These are phyloP conservation scores for Spodoptera picta DNA, from an alignment of 2,888 invertebrate genomes.

Conservation along the genomic window DNA sequence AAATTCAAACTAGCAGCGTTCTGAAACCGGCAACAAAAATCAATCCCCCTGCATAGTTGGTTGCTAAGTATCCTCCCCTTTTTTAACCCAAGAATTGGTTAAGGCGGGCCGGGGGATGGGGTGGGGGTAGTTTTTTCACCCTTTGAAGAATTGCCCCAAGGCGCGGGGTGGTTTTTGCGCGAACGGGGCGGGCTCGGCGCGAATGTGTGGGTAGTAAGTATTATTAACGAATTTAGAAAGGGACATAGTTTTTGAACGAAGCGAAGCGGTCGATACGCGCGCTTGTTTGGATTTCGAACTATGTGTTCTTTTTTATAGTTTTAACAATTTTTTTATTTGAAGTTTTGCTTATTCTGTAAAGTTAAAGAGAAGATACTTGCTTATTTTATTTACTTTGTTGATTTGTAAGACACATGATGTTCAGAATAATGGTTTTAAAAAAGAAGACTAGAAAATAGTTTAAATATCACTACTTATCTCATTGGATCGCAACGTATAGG, in stretches of 20 bases:
- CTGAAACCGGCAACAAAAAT: conserved; percentile 72
- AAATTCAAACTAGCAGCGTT: conserved; percentile 59
- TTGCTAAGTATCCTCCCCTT: conserved; percentile 87
- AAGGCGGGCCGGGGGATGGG: conserved; percentile 79
- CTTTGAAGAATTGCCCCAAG: conserved; percentile 88
- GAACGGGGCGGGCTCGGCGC: conserved; percentile 65
- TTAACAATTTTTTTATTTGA: conserved; percentile 13
- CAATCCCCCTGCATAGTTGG: conserved; percentile 77
- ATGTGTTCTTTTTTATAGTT: conserved; percentile 44
- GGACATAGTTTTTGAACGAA: conserved; percentile 82
- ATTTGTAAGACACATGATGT: too few relatives aligned
- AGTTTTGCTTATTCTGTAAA: not conserved
- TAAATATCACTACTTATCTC: too few relatives aligned
- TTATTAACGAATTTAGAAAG: conserved; percentile 84
- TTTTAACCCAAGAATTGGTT: conserved; percentile 87
- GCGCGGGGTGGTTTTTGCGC: conserved; percentile 79
- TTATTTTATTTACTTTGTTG: too few relatives aligned
- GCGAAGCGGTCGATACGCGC: conserved; percentile 64
- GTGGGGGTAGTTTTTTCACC: conserved; percentile 82
- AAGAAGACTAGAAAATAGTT: too few relatives aligned
- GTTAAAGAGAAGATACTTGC: too few relatives aligned
- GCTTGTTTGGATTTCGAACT: conserved; percentile 61
- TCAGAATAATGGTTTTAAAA: too few relatives aligned
- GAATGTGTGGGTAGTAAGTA: conserved; percentile 80
- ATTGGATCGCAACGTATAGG: too few relatives aligned